Percentiles rank a stretch among this genome's conserved stretches.
Evolutionary conservation across 2,113 vertebrate genomes (phyloP).

Genomic region (Corapipo altera): DNA sequence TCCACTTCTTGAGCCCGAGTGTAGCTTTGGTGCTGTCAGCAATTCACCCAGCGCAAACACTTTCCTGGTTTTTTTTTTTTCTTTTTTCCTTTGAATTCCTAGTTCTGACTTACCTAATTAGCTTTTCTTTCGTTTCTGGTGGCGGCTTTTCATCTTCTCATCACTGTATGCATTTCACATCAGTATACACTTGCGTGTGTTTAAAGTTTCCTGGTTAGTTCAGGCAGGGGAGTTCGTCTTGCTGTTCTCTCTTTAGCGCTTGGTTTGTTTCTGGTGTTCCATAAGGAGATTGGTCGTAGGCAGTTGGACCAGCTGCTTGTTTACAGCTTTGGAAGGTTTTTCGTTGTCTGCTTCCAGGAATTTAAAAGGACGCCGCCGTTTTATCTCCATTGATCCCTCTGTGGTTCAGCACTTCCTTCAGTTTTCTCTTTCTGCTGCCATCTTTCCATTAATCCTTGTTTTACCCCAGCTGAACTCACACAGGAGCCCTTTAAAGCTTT

Average conservation of each 20-base stretch:
- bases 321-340: not conserved
- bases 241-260: fast-evolving
- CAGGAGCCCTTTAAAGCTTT: not conserved
- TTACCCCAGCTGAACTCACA: not conserved
- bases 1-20: too few species aligned
- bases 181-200: too few species aligned
- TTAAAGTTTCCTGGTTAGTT: fast-evolving
- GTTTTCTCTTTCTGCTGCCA: not conserved
- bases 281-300: fast-evolving
- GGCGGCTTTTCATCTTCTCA: too few species aligned
- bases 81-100: too few species aligned
- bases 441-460: not conserved
- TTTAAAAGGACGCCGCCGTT: fast-evolving
- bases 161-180: too few species aligned
- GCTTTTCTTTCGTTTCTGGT: too few species aligned
- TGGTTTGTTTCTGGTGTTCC: fast-evolving
- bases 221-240: fast-evolving
- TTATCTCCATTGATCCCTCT: too few species aligned
- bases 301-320: not conserved
- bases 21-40: too few species aligned
- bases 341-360: not conserved
- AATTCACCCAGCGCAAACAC: too few species aligned
- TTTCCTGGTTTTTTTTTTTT: too few species aligned
- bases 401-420: not conserved
- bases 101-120: too few species aligned